Evolutionary conservation across 2,113 vertebrate genomes (phyloP).

Genomic region (Anthoscopus minutus): DNA sequence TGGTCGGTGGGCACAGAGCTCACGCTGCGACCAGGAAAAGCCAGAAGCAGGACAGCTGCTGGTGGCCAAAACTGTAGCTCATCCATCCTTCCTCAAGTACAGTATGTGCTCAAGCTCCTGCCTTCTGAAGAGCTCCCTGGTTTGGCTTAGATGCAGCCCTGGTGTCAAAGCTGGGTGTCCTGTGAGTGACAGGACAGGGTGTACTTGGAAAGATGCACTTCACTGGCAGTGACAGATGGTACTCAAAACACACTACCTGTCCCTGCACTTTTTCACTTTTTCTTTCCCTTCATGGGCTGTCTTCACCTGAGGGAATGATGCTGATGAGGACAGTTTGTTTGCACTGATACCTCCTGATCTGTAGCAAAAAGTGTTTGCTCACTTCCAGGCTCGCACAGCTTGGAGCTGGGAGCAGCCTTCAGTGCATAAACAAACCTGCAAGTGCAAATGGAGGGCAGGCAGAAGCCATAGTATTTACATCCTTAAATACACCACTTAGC

Average conservation of each 20-base stretch:
- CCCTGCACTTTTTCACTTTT: background rate
- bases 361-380: background rate
- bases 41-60: background rate
- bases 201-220: background rate
- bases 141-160: background rate
- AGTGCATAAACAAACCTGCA: background rate
- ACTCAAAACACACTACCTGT: background rate
- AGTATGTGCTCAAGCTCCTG: background rate
- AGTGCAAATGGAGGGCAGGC: background rate
- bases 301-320: background rate
- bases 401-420: background rate
- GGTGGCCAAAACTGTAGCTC: background rate
- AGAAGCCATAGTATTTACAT: background rate
- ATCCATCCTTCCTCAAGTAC: background rate
- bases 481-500: background rate
- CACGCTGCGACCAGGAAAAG: background rate
- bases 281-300: background rate
- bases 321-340: background rate
- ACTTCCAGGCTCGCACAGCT: background rate
- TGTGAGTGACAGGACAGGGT: background rate
- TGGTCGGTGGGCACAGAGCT: background rate
- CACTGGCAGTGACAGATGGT: background rate
- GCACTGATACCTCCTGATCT: background rate
- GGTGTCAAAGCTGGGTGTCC: background rate
- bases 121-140: background rate